phyloP scores from a whole-genome alignment of 1,140 invertebrate species.

The Lepidurus couesii region DNA sequence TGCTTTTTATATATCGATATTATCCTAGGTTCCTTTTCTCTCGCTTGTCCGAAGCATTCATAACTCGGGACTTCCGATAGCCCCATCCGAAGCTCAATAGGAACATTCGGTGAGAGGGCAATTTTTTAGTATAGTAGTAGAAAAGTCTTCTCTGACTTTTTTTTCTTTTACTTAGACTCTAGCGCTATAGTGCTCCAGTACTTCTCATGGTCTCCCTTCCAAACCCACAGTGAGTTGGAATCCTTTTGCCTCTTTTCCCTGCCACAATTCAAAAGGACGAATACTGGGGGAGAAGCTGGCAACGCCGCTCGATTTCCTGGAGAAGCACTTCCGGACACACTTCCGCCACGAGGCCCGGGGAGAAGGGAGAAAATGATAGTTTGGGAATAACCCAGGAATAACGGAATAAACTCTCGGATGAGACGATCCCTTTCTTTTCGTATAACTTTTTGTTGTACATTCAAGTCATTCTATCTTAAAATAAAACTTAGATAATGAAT shows the following conservation, averaged over 20 bases:
- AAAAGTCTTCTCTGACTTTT: no score
- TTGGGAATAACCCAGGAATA: background rate
- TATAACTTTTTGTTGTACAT: no score
- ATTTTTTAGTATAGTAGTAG: no score
- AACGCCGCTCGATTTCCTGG: constrained; percentile 9
- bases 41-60: no score
- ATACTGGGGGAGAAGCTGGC: background rate
- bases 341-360: background rate
- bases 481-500: background rate
- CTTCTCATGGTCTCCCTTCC: background rate
- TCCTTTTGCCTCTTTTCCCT: background rate
- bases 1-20: no score
- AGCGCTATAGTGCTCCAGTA: no score
- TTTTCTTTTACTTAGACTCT: no score
- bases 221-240: background rate
- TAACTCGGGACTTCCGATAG: no score
- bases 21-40: no score
- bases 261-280: constrained; percentile 1
- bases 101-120: no score
- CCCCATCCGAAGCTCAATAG: no score
- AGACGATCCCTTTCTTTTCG: no score
- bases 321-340: background rate
- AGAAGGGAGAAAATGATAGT: background rate
- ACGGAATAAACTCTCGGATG: background rate
- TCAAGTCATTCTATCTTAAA: background rate